These are phyloP conservation scores for Ochlodes sylvanus DNA, from an alignment of 2,888 invertebrate genomes.

Conservation along the genomic window DNA sequence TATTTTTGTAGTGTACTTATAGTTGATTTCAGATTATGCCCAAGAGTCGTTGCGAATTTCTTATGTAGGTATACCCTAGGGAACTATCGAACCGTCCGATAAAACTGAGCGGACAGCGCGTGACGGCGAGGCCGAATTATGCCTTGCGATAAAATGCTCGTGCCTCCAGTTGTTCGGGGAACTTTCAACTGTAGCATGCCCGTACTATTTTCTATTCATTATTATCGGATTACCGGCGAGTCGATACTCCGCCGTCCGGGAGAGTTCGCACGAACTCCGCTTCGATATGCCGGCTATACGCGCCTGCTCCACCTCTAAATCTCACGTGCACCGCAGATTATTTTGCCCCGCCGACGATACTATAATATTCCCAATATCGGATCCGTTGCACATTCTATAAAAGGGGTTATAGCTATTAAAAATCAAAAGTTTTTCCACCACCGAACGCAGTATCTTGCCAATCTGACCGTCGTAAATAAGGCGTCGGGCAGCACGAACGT, in stretches of 20 bases:
- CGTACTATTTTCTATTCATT: conserved; percentile 74
- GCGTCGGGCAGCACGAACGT: conserved; percentile 65
- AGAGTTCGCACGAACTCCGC: conserved; percentile 67
- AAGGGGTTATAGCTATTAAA: conserved; percentile 21
- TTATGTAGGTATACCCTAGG: conserved; percentile 56
- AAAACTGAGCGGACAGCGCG: conserved; percentile 65
- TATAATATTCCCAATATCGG: conserved; percentile 1
- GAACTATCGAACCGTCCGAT: conserved; percentile 63
- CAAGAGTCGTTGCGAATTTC: conserved; percentile 55
- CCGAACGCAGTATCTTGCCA: conserved; percentile 60
- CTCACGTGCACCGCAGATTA: conserved; percentile 60
- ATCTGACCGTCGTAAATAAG: conserved; percentile 77
- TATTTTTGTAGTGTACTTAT: conserved; percentile 46
- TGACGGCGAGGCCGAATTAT: conserved; percentile 72
- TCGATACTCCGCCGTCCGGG: conserved; percentile 59
- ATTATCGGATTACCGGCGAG: conserved; percentile 72
- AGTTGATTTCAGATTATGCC: conserved; percentile 47
- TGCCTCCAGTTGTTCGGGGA: conserved; percentile 63
- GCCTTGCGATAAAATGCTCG: conserved; percentile 68
- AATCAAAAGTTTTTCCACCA: conserved; percentile 47
- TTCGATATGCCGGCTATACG: conserved; percentile 61
- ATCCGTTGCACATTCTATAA: conserved; percentile 32
- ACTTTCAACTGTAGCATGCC: conserved; percentile 65
- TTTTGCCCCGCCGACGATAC: conserved; percentile 40
- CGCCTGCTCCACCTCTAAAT: conserved; percentile 57